These are phyloP conservation scores for Xiphophorus hellerii DNA, from an alignment of 2,113 vertebrate genomes.

Conservation along the genomic window DNA sequence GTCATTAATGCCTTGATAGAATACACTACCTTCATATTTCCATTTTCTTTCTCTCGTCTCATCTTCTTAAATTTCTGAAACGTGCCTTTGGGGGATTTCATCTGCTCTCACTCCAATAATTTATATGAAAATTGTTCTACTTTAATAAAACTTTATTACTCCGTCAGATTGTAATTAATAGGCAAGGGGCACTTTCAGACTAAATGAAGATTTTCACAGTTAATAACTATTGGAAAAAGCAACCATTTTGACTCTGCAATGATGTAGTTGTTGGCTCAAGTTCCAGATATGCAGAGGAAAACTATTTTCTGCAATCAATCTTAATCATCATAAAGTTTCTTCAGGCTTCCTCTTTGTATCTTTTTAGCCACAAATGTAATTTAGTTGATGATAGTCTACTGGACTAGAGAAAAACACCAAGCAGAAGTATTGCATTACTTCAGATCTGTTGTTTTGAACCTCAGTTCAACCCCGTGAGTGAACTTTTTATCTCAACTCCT, in stretches of 20 bases:
- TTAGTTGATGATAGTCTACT: not conserved
- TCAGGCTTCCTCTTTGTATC: not conserved
- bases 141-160: constrained; percentile 18
- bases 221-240: not conserved
- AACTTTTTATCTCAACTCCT: not conserved
- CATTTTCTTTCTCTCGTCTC: constrained; percentile 4
- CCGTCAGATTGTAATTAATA: constrained; percentile 1
- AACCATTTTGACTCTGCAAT: not conserved
- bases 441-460: not conserved
- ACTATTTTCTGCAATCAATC: not conserved
- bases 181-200: not conserved
- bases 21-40: constrained; percentile 19
- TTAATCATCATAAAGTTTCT: not conserved
- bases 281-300: not conserved
- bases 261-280: not conserved
- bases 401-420: not conserved
- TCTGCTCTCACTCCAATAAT: constrained; percentile 18
- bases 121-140: constrained; percentile 10
- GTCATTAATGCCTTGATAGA: constrained; percentile 39
- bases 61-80: constrained; percentile 6
- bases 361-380: not conserved
- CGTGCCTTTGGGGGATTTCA: constrained; percentile 8
- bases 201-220: not conserved
- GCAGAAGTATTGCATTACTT: not conserved
- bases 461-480: not conserved